Percentiles rank a stretch among this genome's conserved stretches.
Conservation (phyloP, 1,140 invertebrate genomes). For the Drosophila lacteicornis region DNA sequence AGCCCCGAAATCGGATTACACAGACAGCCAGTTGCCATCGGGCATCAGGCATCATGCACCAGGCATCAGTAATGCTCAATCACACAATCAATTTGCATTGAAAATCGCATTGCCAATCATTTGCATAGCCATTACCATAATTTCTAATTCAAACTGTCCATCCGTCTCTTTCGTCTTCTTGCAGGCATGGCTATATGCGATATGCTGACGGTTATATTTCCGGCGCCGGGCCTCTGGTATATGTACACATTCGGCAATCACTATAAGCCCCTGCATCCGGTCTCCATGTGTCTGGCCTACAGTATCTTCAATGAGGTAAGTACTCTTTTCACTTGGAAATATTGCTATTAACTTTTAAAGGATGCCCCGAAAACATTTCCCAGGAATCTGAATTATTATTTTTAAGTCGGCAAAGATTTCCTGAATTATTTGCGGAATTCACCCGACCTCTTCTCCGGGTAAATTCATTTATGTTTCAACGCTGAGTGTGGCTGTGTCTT, state of each 20-base stretch:
- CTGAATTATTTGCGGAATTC: background rate
- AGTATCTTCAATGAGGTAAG: constrained; percentile 91
- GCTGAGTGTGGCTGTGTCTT: background rate
- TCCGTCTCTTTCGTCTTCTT: constrained; percentile 7
- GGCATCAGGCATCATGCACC: background rate
- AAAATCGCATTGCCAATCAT: constrained; percentile 6
- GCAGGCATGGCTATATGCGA: constrained; percentile 95
- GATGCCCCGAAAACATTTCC: background rate
- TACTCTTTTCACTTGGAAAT: background rate
- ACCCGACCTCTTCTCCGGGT: background rate
- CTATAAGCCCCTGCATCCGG: constrained; percentile 90
- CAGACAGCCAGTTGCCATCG: too few relatives aligned
- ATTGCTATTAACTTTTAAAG: too few relatives aligned
- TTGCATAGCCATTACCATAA: constrained; percentile 45
- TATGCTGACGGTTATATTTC: constrained; percentile 95
- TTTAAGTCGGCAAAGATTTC: background rate
- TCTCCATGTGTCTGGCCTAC: constrained; percentile 91
- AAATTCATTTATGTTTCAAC: constrained; percentile 5
- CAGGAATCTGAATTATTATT: background rate
- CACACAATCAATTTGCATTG: constrained; percentile 24
- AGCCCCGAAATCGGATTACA: background rate
- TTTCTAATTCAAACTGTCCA: constrained; percentile 10
- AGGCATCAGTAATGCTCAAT: constrained; percentile 1
- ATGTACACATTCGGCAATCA: constrained; percentile 96
- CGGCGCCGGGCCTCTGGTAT: constrained; percentile 94